These are phyloP conservation scores for Grapholita molesta DNA, from an alignment of 1,140 invertebrate species.

Conservation along the genomic window DNA sequence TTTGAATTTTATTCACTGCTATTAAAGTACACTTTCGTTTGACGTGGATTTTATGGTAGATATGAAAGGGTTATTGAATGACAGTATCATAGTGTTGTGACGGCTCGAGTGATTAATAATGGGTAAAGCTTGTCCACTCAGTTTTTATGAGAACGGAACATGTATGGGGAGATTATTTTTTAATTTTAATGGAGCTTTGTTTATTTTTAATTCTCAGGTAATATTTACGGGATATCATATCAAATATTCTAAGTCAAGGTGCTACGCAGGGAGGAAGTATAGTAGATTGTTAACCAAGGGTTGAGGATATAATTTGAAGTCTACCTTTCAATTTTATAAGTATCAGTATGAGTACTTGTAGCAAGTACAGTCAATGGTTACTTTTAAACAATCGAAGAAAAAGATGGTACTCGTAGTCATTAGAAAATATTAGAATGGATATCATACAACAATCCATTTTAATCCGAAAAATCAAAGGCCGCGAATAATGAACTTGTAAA, in stretches of 20 bases:
- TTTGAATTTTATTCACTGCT: neutral
- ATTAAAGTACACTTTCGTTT: neutral
- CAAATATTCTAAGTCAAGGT: neutral
- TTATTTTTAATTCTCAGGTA: neutral
- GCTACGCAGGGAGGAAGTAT: no score
- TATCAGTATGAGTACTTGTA: no score
- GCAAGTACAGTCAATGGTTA: no score
- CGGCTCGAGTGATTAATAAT: constrained; percentile 18
- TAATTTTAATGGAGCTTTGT: constrained; percentile 2
- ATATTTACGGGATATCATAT: neutral
- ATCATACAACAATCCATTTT: no score
- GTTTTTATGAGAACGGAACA: constrained; percentile 4
- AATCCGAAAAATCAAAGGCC: no score
- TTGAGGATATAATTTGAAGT: no score
- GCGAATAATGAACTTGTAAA: no score
- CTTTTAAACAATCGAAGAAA: no score
- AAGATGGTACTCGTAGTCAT: no score
- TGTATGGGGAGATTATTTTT: constrained; percentile 12
- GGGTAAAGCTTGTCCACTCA: constrained; percentile 17
- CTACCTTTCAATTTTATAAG: no score
- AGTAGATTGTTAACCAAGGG: no score
- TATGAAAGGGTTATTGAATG: constrained; percentile 20
- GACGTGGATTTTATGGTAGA: neutral
- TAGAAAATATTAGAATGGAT: no score
- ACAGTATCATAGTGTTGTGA: constrained; percentile 21